phyloP scores from a whole-genome alignment of 1,140 invertebrate species.

The Coptotermes formosanus region DNA sequence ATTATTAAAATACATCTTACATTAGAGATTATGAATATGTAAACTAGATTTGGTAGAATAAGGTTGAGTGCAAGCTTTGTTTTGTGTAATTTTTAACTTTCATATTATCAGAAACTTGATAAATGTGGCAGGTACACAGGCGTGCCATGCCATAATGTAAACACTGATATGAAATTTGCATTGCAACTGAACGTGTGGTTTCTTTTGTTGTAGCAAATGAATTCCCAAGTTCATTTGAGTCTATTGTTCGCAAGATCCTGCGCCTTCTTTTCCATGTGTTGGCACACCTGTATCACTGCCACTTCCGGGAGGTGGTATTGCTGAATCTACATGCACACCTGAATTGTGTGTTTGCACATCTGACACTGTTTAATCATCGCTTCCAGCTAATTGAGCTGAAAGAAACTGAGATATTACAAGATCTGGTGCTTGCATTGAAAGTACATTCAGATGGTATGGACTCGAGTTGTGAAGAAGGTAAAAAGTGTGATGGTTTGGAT shows the following conservation, averaged over 20 bases:
- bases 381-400: constrained; percentile 93
- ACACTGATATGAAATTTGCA: no score
- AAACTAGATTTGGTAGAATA: no score
- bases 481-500: neutral
- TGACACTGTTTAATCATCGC: constrained; percentile 80
- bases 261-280: constrained; percentile 95
- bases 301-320: constrained; percentile 92
- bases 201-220: constrained; percentile 74
- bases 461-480: neutral
- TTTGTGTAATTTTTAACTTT: no score
- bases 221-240: constrained; percentile 92
- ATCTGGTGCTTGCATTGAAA: constrained; percentile 71
- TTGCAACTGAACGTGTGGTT: neutral
- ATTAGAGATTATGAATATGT: no score
- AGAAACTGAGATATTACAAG: constrained; percentile 91
- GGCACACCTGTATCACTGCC: constrained; percentile 96
- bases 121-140: no score
- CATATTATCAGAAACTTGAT: no score
- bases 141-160: no score
- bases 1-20: no score
- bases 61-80: no score
- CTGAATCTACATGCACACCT: constrained; percentile 91
- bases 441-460: constrained; percentile 16
- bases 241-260: constrained; percentile 93
- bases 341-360: constrained; percentile 95